Percentiles rank a stretch among this genome's conserved stretches.
Evolutionary conservation across 2,888 invertebrate species (phyloP).

Genomic region (Micoletzkya japonica): DNA sequence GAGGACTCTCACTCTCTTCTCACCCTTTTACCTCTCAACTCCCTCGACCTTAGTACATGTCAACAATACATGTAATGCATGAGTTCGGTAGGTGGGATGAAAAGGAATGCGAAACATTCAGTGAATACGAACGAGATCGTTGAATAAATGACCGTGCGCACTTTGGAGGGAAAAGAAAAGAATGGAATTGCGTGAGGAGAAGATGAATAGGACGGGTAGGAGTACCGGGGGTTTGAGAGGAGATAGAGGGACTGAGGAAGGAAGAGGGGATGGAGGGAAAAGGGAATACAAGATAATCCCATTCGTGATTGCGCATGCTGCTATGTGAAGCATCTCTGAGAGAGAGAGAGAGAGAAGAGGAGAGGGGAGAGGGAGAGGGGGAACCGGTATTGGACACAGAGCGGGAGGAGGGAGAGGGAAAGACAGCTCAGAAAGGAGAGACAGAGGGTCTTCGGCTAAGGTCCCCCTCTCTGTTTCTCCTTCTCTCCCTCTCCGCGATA

Average conservation of each 20-base stretch:
- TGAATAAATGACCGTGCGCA: background rate
- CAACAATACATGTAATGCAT: too few relatives aligned
- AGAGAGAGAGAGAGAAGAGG: background rate
- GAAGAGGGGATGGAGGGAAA: background rate
- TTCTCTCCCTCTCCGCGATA: background rate
- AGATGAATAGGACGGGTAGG: background rate
- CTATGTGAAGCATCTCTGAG: constrained; percentile 8
- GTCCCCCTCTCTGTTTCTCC: background rate
- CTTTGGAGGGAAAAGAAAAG: constrained; percentile 5
- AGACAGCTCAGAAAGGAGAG: background rate
- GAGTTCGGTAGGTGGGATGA: too few relatives aligned
- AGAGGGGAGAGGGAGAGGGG: background rate
- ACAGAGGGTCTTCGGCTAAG: background rate
- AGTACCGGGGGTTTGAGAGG: background rate
- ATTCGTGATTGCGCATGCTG: too few relatives aligned
- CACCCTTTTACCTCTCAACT: too few relatives aligned
- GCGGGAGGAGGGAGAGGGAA: background rate
- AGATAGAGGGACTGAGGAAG: too few relatives aligned
- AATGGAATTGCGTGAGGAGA: background rate
- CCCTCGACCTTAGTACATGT: too few relatives aligned
- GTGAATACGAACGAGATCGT: too few relatives aligned
- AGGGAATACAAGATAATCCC: background rate
- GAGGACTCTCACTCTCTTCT: too few relatives aligned
- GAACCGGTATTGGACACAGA: background rate
- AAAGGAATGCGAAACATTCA: too few relatives aligned